Conservation (phyloP, 2,797 vertebrate species). For the Cheirogaleus major region DNA sequence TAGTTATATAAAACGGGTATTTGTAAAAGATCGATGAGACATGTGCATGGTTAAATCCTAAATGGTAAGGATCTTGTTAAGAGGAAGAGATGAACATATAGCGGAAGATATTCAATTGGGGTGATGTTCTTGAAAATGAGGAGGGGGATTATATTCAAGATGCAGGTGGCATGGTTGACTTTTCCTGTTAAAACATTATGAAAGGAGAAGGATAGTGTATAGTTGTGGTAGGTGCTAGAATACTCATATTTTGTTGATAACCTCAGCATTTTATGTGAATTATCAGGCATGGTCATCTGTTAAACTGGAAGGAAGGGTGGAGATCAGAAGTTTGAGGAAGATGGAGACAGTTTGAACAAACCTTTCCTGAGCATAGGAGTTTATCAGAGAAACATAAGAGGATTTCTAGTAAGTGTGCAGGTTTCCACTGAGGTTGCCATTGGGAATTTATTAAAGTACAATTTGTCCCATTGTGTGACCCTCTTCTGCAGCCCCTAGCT, state of each 20-base stretch:
- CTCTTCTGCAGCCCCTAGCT: background rate
- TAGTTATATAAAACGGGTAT: background rate
- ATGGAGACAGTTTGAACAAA: background rate
- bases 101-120: background rate
- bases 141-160: background rate
- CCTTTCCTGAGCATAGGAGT: background rate
- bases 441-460: background rate
- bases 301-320: background rate
- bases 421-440: background rate
- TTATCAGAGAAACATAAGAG: background rate
- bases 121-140: background rate
- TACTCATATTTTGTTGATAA: background rate
- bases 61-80: background rate
- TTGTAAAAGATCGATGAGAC: background rate
- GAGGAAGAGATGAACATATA: background rate
- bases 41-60: background rate
- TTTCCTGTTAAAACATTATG: background rate
- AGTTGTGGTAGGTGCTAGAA: background rate
- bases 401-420: background rate
- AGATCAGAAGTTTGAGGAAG: background rate
- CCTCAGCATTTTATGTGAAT: conserved; percentile 18
- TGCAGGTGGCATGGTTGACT: background rate
- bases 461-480: background rate
- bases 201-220: background rate
- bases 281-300: background rate